phyloP scores from a whole-genome alignment of 2,888 invertebrate genomes.

The Drosophila prolongata region DNA sequence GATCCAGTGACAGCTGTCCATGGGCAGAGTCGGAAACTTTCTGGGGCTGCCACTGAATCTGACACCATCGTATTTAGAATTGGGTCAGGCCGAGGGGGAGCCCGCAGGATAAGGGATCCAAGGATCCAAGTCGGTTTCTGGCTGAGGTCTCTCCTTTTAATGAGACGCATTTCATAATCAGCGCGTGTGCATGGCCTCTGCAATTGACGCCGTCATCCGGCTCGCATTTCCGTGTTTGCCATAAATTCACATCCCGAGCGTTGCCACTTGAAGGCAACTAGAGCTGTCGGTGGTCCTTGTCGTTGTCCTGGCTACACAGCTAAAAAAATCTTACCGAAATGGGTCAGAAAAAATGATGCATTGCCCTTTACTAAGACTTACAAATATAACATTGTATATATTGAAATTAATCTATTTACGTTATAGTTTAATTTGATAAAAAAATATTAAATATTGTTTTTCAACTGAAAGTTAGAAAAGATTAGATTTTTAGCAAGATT shows the following conservation, averaged over 20 bases:
- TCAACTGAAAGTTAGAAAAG: no score
- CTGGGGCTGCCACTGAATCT: slow-evolving; percentile 21
- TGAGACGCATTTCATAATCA: slow-evolving; percentile 75
- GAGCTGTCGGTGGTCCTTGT: slow-evolving; percentile 27
- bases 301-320: slow-evolving; percentile 5
- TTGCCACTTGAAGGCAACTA: slow-evolving; percentile 46
- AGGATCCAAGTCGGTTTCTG: slow-evolving; percentile 12
- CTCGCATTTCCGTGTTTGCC: slow-evolving; percentile 71
- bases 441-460: no score
- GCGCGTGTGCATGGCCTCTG: slow-evolving; percentile 63
- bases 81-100: slow-evolving; percentile 30
- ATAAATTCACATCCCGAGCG: slow-evolving; percentile 63
- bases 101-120: slow-evolving; percentile 8
- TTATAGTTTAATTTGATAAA: no score
- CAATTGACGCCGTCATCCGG: slow-evolving; percentile 49
- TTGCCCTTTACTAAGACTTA: background rate
- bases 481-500: no score
- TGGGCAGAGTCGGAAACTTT: slow-evolving; percentile 55
- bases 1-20: slow-evolving; percentile 63
- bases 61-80: slow-evolving; percentile 30
- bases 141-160: slow-evolving; percentile 57
- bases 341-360: background rate
- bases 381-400: no score
- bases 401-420: no score
- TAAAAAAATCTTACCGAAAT: background rate